These are phyloP conservation scores for Cheilosia pagana DNA, from an alignment of 2,888 invertebrate species.

Conservation along the genomic window DNA sequence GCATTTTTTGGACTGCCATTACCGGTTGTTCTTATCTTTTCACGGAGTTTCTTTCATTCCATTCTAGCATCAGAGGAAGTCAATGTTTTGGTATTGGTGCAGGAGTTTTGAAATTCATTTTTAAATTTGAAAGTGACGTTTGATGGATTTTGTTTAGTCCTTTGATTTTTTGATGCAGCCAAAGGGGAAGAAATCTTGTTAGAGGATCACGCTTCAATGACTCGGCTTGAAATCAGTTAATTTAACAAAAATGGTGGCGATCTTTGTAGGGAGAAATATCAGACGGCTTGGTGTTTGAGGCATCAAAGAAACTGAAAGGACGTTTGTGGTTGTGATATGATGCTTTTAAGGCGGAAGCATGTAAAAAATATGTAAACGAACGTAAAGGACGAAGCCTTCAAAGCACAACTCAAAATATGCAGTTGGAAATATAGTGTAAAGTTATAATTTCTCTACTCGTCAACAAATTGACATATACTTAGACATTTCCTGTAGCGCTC, in stretches of 20 bases:
- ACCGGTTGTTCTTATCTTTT: slow-evolving; percentile 45
- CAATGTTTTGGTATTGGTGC: slow-evolving; percentile 40
- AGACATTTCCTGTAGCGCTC: no score
- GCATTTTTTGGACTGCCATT: slow-evolving; percentile 39
- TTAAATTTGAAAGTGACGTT: slow-evolving; percentile 59
- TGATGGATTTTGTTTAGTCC: slow-evolving; percentile 48
- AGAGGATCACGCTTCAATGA: slow-evolving; percentile 62
- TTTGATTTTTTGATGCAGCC: slow-evolving; percentile 3
- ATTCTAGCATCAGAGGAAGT: slow-evolving; percentile 29
- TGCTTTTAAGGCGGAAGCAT: no score
- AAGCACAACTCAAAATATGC: no score
- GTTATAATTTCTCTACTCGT: no score
- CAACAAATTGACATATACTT: no score
- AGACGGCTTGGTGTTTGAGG: not conserved
- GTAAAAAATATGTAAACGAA: no score
- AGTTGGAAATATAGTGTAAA: no score
- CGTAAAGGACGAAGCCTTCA: not conserved
- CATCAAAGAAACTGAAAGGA: not conserved
- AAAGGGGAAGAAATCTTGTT: slow-evolving; percentile 55
- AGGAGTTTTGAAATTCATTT: slow-evolving; percentile 42
- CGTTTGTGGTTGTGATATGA: not conserved
- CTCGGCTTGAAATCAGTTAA: slow-evolving; percentile 40
- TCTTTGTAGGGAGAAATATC: slow-evolving; percentile 5
- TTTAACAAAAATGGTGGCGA: slow-evolving; percentile 55
- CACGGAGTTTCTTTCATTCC: slow-evolving; percentile 56